These are phyloP conservation scores for Chionodraco myersi DNA, from an alignment of 2,113 vertebrate species.

Conservation along the genomic window DNA sequence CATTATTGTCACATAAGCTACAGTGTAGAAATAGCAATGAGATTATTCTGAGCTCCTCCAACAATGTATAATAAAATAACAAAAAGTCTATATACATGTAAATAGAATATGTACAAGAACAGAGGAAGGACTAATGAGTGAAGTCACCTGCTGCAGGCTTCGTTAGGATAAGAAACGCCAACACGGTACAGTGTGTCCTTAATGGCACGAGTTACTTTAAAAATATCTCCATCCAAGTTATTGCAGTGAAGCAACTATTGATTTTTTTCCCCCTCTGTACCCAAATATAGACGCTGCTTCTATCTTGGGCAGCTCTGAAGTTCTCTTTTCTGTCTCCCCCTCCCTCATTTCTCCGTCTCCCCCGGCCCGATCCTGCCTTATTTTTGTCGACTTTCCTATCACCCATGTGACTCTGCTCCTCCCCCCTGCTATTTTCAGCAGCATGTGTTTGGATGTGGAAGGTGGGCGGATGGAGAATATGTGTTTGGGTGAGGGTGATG, in stretches of 20 bases:
- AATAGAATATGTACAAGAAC: too few species aligned
- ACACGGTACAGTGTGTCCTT: slow-evolving; percentile 16
- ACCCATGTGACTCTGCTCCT: slow-evolving; percentile 72
- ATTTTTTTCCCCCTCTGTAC: slow-evolving; percentile 57
- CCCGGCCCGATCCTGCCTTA: slow-evolving; percentile 44
- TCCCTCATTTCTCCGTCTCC: neutral
- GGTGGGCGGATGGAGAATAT: slow-evolving; percentile 30
- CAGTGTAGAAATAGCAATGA: too few species aligned
- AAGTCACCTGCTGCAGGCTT: slow-evolving; percentile 3
- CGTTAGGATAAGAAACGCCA: neutral
- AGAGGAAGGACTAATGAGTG: slow-evolving; percentile 6
- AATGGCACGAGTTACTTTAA: neutral
- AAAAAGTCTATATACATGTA: too few species aligned
- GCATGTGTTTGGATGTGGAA: slow-evolving; percentile 46
- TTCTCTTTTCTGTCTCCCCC: slow-evolving; percentile 31
- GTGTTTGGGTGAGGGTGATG: slow-evolving; percentile 1
- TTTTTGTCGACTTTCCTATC: slow-evolving; percentile 68
- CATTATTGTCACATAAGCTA: too few species aligned
- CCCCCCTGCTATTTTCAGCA: slow-evolving; percentile 74
- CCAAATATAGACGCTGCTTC: slow-evolving; percentile 74
- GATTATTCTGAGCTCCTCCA: too few species aligned
- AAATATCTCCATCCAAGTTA: slow-evolving; percentile 9
- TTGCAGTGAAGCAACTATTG: slow-evolving; percentile 39
- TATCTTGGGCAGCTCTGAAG: slow-evolving; percentile 72
- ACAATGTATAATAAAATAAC: too few species aligned